A percentile compares a stretch with the other conserved stretches of the same genome.
Evolutionary conservation across 2,113 vertebrate species (phyloP).

Genomic region (Hippocampus guttulatus): DNA sequence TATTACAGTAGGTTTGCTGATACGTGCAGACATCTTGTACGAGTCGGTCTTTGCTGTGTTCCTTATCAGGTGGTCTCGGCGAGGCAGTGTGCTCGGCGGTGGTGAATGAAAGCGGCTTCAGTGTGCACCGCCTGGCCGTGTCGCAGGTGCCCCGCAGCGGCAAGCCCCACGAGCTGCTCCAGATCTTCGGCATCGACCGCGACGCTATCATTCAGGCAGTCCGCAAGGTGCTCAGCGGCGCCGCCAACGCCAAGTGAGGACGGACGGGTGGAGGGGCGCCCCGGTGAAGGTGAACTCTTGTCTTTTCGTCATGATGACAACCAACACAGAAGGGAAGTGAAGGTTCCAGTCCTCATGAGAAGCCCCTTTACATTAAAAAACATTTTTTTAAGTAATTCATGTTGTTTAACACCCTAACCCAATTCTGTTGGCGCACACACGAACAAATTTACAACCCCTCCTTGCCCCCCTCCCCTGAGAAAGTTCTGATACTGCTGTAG

Average conservation of each 20-base stretch:
- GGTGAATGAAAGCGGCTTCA: conserved; percentile 72
- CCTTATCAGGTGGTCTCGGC: conserved; percentile 76
- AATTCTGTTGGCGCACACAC: conserved; percentile 4
- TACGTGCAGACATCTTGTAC: too few relatives aligned
- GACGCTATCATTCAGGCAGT: conserved; percentile 62
- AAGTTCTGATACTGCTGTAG: conserved; percentile 43
- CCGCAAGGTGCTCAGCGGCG: conserved; percentile 56
- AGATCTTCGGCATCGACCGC: conserved; percentile 76
- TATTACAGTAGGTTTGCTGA: too few relatives aligned
- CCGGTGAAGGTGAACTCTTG: neutral
- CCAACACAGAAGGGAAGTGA: conserved; percentile 1
- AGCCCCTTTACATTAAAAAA: conserved; percentile 9
- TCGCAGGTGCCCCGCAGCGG: conserved; percentile 75
- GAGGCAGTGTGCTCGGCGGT: conserved; percentile 79
- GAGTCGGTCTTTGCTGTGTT: neutral
- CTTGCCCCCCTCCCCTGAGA: conserved; percentile 41
- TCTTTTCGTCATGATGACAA: conserved; percentile 27
- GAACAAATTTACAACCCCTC: conserved; percentile 8
- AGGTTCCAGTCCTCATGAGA: conserved; percentile 25
- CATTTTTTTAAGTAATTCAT: conserved; percentile 31
- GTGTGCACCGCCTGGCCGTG: conserved; percentile 77
- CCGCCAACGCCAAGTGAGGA: conserved; percentile 61
- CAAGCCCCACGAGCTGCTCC: conserved; percentile 77
- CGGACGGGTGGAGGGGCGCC: neutral
- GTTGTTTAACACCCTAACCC: conserved; percentile 30